These are phyloP conservation scores for Pseudoips prasinana DNA, from an alignment of 2,888 invertebrate species.

Conservation along the genomic window DNA sequence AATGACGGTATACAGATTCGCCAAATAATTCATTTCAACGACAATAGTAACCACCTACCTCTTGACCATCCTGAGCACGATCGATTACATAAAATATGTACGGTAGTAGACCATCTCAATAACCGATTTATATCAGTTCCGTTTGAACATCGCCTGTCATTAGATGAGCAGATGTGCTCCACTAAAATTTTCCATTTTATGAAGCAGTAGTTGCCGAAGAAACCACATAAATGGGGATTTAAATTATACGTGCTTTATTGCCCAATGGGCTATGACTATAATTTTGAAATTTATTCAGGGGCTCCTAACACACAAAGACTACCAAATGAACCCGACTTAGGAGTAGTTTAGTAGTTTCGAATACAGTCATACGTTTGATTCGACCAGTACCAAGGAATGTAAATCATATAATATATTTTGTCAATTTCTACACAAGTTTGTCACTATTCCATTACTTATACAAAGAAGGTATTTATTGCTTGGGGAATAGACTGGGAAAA, in stretches of 20 bases:
- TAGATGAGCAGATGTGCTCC: slow-evolving; percentile 42
- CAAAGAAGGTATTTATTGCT: too few species aligned
- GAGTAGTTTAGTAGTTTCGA: slow-evolving; percentile 32
- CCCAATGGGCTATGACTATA: too few species aligned
- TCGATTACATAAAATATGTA: slow-evolving; percentile 11
- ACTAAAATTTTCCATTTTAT: slow-evolving; percentile 38
- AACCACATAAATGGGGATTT: too few species aligned
- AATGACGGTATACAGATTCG: slow-evolving; percentile 1
- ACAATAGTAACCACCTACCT: slow-evolving; percentile 12
- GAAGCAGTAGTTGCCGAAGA: slow-evolving; percentile 40
- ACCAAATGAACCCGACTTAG: slow-evolving; percentile 38
- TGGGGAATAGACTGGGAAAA: slow-evolving; percentile 31
- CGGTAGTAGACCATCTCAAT: too few species aligned
- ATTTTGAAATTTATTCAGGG: too few species aligned
- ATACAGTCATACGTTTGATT: slow-evolving; percentile 36
- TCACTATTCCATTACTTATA: too few species aligned
- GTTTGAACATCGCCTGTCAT: slow-evolving; percentile 35
- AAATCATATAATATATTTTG: slow-evolving; percentile 38
- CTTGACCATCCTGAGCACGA: slow-evolving; percentile 10
- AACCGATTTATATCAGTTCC: slow-evolving; percentile 28
- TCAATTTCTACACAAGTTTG: too few species aligned
- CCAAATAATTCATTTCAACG: slow-evolving; percentile 16
- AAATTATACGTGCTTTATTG: too few species aligned
- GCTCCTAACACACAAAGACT: slow-evolving; percentile 25
- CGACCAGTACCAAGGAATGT: slow-evolving; percentile 34